A percentile compares a stretch with the other conserved stretches of the same genome.
Evolutionary conservation across 1,140 invertebrate genomes (phyloP).

Genomic region (Formica exsecta): DNA sequence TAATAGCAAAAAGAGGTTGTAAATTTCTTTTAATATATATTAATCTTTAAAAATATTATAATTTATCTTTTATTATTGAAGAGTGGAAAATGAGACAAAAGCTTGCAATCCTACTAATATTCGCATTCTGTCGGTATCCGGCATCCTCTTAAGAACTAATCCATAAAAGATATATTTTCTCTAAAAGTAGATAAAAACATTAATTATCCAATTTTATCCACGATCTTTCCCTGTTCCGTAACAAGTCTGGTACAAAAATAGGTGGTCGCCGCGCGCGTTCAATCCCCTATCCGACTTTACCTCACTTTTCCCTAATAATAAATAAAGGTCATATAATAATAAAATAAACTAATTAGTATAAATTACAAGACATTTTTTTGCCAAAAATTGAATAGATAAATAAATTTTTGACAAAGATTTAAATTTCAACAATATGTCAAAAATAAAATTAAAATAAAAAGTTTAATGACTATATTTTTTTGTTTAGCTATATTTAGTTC

Average conservation of each 20-base stretch:
- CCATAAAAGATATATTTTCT: background rate
- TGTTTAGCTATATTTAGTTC: background rate
- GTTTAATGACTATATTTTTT: background rate
- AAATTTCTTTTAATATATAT: background rate
- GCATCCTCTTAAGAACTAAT: background rate
- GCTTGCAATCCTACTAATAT: no score
- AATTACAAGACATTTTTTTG: background rate
- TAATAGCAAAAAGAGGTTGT: background rate
- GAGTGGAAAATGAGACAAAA: background rate
- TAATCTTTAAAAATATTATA: background rate
- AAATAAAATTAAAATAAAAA: background rate
- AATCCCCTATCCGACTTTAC: background rate
- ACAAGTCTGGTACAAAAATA: background rate
- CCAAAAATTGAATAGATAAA: background rate
- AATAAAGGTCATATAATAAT: conserved; percentile 15
- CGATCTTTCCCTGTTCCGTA: background rate
- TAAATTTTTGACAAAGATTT: background rate
- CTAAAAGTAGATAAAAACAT: background rate
- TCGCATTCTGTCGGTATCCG: no score
- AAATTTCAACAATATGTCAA: background rate
- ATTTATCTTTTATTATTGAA: background rate
- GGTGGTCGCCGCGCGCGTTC: background rate
- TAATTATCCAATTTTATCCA: background rate
- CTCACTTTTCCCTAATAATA: conserved; percentile 12
- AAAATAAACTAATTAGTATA: background rate